Conservation (phyloP, 2,888 invertebrate species). For the Galeruca laticollis region DNA sequence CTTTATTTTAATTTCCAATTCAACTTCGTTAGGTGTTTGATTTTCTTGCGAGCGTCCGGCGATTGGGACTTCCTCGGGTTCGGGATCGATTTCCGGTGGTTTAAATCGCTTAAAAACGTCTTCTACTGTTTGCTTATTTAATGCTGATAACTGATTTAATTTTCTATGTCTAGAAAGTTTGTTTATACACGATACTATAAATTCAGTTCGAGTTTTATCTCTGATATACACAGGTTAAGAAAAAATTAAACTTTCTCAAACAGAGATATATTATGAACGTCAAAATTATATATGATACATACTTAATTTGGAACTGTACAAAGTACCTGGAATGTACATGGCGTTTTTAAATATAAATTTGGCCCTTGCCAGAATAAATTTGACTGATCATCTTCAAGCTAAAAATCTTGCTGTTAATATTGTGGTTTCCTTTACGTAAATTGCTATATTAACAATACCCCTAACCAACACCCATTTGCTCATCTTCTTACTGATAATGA, state of each 20-base stretch:
- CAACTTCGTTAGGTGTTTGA: slow-evolving; percentile 45
- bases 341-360: too few relatives aligned
- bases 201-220: slow-evolving; percentile 62
- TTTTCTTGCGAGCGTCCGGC: slow-evolving; percentile 41
- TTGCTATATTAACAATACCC: too few relatives aligned
- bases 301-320: too few relatives aligned
- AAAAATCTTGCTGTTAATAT: too few relatives aligned
- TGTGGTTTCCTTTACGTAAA: too few relatives aligned
- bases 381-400: too few relatives aligned
- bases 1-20: slow-evolving; percentile 65
- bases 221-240: slow-evolving; percentile 55
- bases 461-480: too few relatives aligned
- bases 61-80: slow-evolving; percentile 40
- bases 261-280: too few relatives aligned
- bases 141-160: slow-evolving; percentile 48
- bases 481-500: too few relatives aligned
- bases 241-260: slow-evolving; percentile 30
- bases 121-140: slow-evolving; percentile 49
- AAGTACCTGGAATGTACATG: too few relatives aligned
- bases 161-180: slow-evolving; percentile 54
- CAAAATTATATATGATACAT: too few relatives aligned
- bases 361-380: too few relatives aligned
- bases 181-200: slow-evolving; percentile 58
- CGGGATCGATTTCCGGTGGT: slow-evolving; percentile 43
- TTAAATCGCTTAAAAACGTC: slow-evolving; percentile 51